Conservation (phyloP, 2,797 vertebrate species). For the Odontamblyopus lacepedii region DNA sequence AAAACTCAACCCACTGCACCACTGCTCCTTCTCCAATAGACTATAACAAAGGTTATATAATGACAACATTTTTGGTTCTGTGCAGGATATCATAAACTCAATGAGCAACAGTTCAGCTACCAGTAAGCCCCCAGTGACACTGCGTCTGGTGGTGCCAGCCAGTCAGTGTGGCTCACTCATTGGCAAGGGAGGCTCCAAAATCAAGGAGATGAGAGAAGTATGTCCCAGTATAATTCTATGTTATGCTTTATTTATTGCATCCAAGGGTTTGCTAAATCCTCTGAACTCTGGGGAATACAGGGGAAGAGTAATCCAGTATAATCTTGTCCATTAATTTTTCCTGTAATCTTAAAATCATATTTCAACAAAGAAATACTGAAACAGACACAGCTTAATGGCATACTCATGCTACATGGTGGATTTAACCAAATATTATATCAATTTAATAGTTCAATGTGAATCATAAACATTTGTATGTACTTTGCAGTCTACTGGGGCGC, state of each 20-base stretch:
- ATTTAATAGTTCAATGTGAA: not conserved
- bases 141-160: conserved; percentile 91
- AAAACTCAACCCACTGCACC: not conserved
- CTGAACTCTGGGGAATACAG: not conserved
- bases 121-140: conserved; percentile 92
- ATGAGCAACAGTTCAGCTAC: conserved; percentile 98
- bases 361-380: not conserved
- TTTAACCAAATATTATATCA: not conserved
- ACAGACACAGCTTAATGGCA: not conserved
- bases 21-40: not conserved
- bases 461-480: not conserved
- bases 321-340: not conserved
- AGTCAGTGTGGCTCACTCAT: conserved; percentile 95
- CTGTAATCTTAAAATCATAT: conserved; percentile 21
- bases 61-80: not conserved
- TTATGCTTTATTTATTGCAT: not conserved
- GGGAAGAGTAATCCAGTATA: not conserved
- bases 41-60: not conserved
- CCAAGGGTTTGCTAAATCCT: not conserved
- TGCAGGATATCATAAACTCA: conserved; percentile 94
- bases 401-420: not conserved
- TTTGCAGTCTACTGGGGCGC: conserved; percentile 91
- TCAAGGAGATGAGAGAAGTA: conserved; percentile 97
- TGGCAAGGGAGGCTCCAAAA: conserved; percentile 95
- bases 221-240: not conserved